phyloP scores from a whole-genome alignment of 2,797 vertebrate genomes.

The Decapterus maruadsi region DNA sequence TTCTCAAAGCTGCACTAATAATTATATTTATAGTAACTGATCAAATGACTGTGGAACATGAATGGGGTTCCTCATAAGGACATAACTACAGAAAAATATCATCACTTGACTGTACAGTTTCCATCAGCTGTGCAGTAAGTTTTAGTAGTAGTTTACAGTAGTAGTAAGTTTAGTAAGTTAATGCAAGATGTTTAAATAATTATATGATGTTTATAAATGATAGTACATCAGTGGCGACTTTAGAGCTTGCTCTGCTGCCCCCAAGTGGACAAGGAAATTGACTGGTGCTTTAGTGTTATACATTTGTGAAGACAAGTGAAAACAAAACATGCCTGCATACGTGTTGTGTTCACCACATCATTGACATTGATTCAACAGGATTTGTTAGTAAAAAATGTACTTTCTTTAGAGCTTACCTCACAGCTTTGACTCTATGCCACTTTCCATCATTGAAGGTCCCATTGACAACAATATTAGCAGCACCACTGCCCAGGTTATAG shows the following conservation, averaged over 20 bases:
- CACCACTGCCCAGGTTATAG: conserved; percentile 95
- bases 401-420: conserved; percentile 83
- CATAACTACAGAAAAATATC: background rate
- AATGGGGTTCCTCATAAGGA: background rate
- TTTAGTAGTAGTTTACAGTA: no score
- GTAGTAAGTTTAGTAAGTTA: background rate
- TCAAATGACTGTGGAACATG: background rate
- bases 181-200: background rate
- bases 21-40: background rate
- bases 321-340: background rate
- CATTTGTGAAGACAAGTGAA: background rate
- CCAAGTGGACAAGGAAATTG: background rate
- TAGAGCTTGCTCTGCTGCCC: background rate
- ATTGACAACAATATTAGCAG: conserved; percentile 87
- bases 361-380: background rate
- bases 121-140: background rate
- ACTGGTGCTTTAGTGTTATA: background rate
- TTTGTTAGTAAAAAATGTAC: background rate
- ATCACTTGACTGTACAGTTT: background rate
- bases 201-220: background rate
- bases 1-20: background rate
- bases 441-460: conserved; percentile 93
- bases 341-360: background rate
- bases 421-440: conserved; percentile 96
- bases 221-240: background rate